These are phyloP conservation scores for Platyscapa corneri DNA, from an alignment of 1,140 invertebrate genomes.

Conservation along the genomic window DNA sequence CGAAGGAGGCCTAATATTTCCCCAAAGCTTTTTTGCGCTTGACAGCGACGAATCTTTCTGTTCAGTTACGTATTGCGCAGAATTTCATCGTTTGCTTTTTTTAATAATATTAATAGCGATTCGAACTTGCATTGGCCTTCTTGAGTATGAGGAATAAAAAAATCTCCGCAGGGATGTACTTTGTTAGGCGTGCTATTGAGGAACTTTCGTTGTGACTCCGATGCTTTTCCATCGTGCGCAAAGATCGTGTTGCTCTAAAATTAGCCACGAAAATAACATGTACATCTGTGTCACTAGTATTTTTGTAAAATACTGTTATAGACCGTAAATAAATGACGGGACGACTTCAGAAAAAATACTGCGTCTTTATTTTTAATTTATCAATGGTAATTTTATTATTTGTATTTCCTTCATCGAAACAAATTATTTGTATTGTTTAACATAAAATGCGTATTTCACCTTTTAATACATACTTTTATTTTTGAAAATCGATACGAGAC, in stretches of 20 bases:
- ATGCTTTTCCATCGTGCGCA: not conserved
- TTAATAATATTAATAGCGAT: conserved; percentile 2
- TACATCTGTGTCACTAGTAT: conserved; percentile 44
- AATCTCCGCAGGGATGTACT: conserved; percentile 19
- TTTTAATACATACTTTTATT: not conserved
- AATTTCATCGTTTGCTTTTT: not conserved
- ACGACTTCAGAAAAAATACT: conserved; percentile 15
- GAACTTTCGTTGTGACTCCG: not conserved
- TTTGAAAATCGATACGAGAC: not conserved
- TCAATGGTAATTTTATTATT: not conserved
- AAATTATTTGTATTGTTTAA: not conserved
- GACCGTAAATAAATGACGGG: conserved; percentile 42
- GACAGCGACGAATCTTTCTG: not conserved
- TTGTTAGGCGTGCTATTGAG: conserved; percentile 9
- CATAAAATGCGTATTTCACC: not conserved
- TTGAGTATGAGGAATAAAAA: not conserved
- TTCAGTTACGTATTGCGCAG: not conserved
- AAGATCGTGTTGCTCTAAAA: conserved; percentile 28
- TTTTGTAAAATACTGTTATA: conserved; percentile 51
- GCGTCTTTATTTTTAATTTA: not conserved
- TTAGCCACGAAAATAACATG: conserved; percentile 36
- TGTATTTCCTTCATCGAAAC: not conserved
- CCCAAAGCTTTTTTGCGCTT: conserved; percentile 27
- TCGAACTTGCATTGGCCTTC: conserved; percentile 16
- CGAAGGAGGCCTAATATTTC: conserved; percentile 28